Evolutionary conservation across 2,888 invertebrate species (phyloP).

Genomic region (Ormyrus rosae): DNA sequence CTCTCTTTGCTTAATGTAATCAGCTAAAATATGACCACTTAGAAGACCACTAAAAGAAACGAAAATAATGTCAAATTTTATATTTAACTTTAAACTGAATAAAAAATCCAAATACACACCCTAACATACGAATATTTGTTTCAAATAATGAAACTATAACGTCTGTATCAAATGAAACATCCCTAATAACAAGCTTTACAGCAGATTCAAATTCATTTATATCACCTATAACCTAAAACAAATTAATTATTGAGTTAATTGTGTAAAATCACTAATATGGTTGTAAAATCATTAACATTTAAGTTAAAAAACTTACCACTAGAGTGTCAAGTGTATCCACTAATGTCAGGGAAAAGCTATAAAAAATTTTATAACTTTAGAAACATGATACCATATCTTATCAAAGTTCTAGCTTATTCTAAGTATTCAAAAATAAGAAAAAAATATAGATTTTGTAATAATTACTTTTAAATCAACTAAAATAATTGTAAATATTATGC

Average conservation of each 20-base stretch:
- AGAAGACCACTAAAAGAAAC: constrained; percentile 84
- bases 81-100: constrained; percentile 10
- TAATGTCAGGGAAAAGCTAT: constrained; percentile 95
- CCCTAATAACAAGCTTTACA: constrained; percentile 88
- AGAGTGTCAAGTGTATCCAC: constrained; percentile 96
- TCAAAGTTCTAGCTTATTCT: background rate
- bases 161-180: constrained; percentile 95
- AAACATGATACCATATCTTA: background rate
- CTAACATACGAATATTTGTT: constrained; percentile 98
- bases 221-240: constrained; percentile 86
- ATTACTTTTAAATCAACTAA: background rate
- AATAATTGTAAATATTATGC: background rate
- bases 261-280: constrained; percentile 3
- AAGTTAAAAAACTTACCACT: constrained; percentile 78
- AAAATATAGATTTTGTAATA: constrained; percentile 4
- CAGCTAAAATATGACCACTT: constrained; percentile 93
- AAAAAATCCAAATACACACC: constrained; percentile 79
- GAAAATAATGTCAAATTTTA: constrained; percentile 26
- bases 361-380: constrained; percentile 69
- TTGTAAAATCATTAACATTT: constrained; percentile 25
- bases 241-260: constrained; percentile 7
- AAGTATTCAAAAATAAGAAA: background rate
- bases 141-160: constrained; percentile 98
- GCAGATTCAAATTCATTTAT: constrained; percentile 96
- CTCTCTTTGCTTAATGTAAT: constrained; percentile 86